Evolutionary conservation across 2,113 vertebrate species (phyloP).

Genomic region (Pelusios castaneus): DNA sequence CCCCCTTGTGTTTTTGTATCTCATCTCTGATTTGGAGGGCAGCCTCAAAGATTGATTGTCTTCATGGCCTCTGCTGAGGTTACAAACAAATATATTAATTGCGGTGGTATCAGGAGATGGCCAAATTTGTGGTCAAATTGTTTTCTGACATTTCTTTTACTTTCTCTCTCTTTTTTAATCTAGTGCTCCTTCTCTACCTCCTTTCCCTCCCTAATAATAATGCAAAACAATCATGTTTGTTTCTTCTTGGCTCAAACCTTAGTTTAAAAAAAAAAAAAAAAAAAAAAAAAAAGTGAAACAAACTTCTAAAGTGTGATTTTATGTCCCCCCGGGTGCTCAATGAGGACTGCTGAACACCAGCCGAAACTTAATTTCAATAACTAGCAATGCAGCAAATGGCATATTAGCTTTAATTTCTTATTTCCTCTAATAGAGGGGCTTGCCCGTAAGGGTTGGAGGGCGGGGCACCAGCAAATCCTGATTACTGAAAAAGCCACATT

Average conservation of each 20-base stretch:
- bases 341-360: neutral
- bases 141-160: neutral
- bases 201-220: neutral
- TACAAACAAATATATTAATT: neutral
- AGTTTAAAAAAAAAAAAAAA: too few relatives aligned
- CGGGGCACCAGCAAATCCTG: rapidly evolving
- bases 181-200: neutral
- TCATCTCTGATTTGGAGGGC: neutral
- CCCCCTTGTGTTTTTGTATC: neutral
- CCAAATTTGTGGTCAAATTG: neutral
- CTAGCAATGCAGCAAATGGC: neutral
- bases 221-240: neutral
- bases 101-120: neutral
- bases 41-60: neutral
- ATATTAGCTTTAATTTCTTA: neutral
- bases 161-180: neutral
- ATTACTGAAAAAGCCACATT: neutral
- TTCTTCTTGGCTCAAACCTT: neutral
- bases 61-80: neutral
- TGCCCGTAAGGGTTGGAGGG: neutral
- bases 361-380: neutral
- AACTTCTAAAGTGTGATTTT: neutral
- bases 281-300: neutral
- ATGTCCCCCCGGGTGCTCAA: neutral
- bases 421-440: neutral